Conservation (phyloP, 1,140 invertebrate genomes). For the Oryctes rhinoceros region DNA sequence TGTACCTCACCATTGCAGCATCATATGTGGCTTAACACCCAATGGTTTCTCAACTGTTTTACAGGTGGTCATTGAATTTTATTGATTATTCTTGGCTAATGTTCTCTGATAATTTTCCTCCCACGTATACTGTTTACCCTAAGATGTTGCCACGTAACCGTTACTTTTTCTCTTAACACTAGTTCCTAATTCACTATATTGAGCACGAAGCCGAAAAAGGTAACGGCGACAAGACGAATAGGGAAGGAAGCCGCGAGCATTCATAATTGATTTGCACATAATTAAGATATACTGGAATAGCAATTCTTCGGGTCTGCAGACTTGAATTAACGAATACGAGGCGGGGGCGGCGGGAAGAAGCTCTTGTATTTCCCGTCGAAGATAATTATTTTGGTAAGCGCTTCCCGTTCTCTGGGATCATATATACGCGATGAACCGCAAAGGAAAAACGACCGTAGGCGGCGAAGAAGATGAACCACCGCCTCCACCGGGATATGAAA, state of each 20-base stretch:
- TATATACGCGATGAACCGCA: background rate
- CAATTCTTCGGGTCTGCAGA: background rate
- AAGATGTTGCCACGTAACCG: too few species aligned
- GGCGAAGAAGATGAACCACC: background rate
- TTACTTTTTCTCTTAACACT: too few species aligned
- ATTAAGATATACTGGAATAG: conserved; percentile 9
- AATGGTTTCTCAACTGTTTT: too few species aligned
- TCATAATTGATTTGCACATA: conserved; percentile 5
- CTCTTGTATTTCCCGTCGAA: conserved; percentile 1
- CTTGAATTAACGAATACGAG: background rate
- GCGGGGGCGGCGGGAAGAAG: background rate
- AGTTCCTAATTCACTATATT: background rate
- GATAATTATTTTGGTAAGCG: conserved; percentile 9
- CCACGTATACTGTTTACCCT: too few species aligned
- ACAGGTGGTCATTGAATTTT: too few species aligned
- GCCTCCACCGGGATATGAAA: conserved; percentile 6
- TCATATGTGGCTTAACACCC: too few species aligned
- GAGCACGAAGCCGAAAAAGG: background rate
- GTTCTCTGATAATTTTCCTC: too few species aligned
- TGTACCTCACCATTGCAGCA: too few species aligned
- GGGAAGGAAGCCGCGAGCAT: background rate
- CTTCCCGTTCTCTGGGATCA: background rate
- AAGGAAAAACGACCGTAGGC: background rate
- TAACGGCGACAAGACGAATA: background rate
- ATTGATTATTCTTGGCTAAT: too few species aligned